Evolutionary conservation across 2,113 vertebrate genomes (phyloP).

Genomic region (Verasper variegatus): DNA sequence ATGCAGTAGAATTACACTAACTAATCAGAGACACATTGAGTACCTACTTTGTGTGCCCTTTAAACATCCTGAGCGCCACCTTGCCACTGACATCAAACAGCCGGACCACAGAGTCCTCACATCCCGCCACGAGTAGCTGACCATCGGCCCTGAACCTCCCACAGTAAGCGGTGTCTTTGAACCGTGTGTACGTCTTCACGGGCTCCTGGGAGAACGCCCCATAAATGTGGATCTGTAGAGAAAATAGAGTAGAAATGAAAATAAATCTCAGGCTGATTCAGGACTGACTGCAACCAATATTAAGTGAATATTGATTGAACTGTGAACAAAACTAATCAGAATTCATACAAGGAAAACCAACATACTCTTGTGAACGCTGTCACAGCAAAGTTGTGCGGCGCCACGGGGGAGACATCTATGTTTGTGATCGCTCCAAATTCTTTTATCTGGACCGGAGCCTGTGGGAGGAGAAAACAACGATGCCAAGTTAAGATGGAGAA

Average conservation of each 20-base stretch:
- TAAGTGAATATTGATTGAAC: neutral
- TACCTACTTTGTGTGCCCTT: constrained; percentile 92
- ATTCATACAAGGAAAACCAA: constrained; percentile 7
- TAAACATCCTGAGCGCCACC: constrained; percentile 90
- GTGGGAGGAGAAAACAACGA: constrained; percentile 22
- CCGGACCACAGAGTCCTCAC: constrained; percentile 88
- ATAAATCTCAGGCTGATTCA: neutral
- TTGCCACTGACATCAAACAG: constrained; percentile 90
- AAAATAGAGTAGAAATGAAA: neutral
- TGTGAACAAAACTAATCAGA: neutral
- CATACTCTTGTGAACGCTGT: constrained; percentile 95
- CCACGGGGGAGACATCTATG: constrained; percentile 89
- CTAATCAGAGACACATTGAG: neutral
- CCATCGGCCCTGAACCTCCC: constrained; percentile 92
- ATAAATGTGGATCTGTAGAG: constrained; percentile 91
- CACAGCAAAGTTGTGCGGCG: constrained; percentile 93
- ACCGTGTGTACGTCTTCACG: constrained; percentile 90
- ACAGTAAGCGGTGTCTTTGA: constrained; percentile 91
- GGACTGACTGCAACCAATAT: neutral
- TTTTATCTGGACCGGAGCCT: constrained; percentile 96
- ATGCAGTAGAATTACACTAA: neutral
- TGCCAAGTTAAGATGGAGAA: neutral
- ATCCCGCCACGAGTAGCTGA: constrained; percentile 90
- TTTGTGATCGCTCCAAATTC: constrained; percentile 93
- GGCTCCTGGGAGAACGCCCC: constrained; percentile 93